Evolutionary conservation across 2,113 vertebrate genomes (phyloP).

Genomic region (Australoheros scitulus): DNA sequence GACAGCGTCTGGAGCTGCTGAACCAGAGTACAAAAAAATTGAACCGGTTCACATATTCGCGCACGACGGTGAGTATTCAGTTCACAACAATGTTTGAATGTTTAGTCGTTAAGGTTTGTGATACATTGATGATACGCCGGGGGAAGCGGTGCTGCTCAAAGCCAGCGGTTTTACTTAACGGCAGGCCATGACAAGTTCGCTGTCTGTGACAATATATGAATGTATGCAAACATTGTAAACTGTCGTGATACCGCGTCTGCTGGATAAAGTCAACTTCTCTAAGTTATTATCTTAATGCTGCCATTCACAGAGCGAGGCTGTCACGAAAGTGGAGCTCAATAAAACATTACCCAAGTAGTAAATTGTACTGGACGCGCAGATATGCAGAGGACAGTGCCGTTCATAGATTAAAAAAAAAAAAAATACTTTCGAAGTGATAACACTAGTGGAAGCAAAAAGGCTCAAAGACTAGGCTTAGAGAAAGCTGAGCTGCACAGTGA

Average conservation of each 20-base stretch:
- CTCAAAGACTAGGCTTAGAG: not conserved
- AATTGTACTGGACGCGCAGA: not conserved
- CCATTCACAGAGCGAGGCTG: not conserved
- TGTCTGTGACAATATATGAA: conserved; percentile 35
- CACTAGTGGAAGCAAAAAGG: not conserved
- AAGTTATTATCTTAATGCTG: conserved; percentile 25
- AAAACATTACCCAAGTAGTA: not conserved
- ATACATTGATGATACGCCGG: not conserved
- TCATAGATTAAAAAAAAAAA: conserved; percentile 4
- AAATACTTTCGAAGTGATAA: conserved; percentile 45
- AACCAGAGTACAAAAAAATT: conserved; percentile 17
- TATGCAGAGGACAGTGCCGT: not conserved
- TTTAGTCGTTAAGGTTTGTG: conserved; percentile 8
- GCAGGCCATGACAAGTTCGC: conserved; percentile 56
- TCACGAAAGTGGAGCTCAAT: conserved; percentile 6
- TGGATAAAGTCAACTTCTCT: conserved; percentile 57
- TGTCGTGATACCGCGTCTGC: not conserved
- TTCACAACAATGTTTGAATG: conserved; percentile 18
- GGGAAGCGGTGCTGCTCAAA: not conserved
- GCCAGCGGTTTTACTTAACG: conserved; percentile 23
- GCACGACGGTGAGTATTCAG: conserved; percentile 69
- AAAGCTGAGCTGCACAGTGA: not conserved
- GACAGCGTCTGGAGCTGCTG: conserved; percentile 62
- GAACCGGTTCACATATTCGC: conserved; percentile 52
- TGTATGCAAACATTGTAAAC: conserved; percentile 9